A percentile compares a stretch with the other conserved stretches of the same genome.
Evolutionary conservation across 2,797 vertebrate species (phyloP).

Genomic region (Darevskia mixta): DNA sequence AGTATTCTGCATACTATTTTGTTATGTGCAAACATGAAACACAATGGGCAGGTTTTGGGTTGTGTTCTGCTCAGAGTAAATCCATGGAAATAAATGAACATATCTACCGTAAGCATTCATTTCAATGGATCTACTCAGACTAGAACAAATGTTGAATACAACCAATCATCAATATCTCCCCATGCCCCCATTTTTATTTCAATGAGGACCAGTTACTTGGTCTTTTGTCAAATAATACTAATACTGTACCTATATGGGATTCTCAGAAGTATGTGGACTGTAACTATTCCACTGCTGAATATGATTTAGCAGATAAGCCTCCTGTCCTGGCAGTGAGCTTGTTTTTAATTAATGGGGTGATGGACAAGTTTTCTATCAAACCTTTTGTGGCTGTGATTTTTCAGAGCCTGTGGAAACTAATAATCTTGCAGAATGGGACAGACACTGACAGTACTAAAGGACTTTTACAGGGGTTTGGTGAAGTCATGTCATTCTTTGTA

Average conservation of each 20-base stretch:
- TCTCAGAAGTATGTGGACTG: background rate
- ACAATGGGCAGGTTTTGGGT: no score
- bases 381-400: constrained; percentile 32
- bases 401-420: constrained; percentile 26
- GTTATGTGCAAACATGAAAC: no score
- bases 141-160: no score
- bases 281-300: background rate
- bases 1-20: no score
- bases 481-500: constrained; percentile 1
- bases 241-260: no score
- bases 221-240: background rate
- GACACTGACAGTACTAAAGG: constrained; percentile 12
- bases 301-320: background rate
- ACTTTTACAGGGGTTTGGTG: constrained; percentile 33
- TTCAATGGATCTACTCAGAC: no score
- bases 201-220: background rate
- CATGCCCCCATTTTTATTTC: background rate
- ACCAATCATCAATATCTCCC: no score
- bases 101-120: no score
- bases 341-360: constrained; percentile 2
- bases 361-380: background rate
- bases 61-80: no score
- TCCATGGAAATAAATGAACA: no score
- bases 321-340: background rate
- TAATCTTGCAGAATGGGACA: constrained; percentile 23